Evolutionary conservation across 2,113 vertebrate species (phyloP).

Genomic region (Barbus barbus): DNA sequence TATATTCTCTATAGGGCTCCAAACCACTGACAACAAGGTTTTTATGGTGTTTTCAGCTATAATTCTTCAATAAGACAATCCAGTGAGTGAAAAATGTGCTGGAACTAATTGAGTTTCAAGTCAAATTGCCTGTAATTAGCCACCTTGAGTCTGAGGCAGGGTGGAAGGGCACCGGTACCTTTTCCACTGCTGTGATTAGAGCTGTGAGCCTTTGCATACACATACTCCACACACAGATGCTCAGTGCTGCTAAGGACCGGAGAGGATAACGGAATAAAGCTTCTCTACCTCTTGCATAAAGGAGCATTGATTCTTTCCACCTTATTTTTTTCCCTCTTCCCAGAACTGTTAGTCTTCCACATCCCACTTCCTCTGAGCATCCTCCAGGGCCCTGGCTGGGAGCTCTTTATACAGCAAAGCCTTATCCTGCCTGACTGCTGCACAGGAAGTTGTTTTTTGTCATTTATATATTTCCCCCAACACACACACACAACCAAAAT

Average conservation of each 20-base stretch:
- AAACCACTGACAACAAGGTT: background rate
- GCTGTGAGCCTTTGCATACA: background rate
- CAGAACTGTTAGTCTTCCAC: conserved; percentile 47
- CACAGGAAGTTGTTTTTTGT: conserved; percentile 62
- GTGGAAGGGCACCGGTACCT: conserved; percentile 5
- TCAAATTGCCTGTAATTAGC: conserved; percentile 19
- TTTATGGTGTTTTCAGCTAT: conserved; percentile 2
- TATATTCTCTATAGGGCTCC: background rate
- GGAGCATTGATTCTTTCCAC: conserved; percentile 32
- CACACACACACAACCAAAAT: conserved; percentile 31
- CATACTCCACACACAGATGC: conserved; percentile 23
- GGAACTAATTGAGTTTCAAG: conserved; percentile 32
- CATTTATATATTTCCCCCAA: conserved; percentile 49
- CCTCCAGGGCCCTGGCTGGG: conserved; percentile 34
- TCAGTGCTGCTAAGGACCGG: background rate
- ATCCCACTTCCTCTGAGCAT: conserved; percentile 48
- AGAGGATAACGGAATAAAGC: background rate
- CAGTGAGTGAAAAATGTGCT: conserved; percentile 21
- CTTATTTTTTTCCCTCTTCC: conserved; percentile 31
- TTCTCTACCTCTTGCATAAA: conserved; percentile 27
- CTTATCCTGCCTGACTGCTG: conserved; percentile 50
- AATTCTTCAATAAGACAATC: conserved; percentile 16
- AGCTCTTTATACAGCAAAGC: conserved; percentile 35
- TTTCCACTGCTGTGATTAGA: conserved; percentile 21
- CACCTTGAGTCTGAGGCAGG: conserved; percentile 24